Percentiles rank a stretch among this genome's conserved stretches.
These are phyloP conservation scores for Drosophila guanche DNA, from an alignment of 1,140 invertebrate genomes.

Conservation along the genomic window DNA sequence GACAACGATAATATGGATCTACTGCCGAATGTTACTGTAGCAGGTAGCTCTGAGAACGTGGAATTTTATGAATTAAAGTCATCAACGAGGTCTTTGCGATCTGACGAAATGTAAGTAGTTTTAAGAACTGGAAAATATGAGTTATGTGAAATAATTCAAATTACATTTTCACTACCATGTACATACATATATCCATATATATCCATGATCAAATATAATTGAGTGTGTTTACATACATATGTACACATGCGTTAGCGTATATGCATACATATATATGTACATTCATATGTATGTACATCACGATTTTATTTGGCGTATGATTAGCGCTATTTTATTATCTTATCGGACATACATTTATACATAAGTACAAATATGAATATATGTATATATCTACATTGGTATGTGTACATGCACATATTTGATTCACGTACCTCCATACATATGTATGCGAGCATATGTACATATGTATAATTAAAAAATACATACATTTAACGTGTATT, in stretches of 20 bases:
- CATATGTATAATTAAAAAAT: background rate
- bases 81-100: conserved; percentile 34
- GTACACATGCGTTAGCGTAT: background rate
- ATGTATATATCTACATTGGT: background rate
- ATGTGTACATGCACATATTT: background rate
- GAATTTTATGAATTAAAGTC: conserved; percentile 42
- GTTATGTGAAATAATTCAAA: too few species aligned
- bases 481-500: too few species aligned
- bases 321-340: conserved; percentile 34
- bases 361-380: background rate
- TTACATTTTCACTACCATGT: too few species aligned
- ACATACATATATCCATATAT: background rate
- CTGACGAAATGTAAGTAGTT: conserved; percentile 35
- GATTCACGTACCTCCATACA: background rate
- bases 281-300: background rate
- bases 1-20: conserved; percentile 38
- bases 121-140: too few species aligned
- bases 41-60: conserved; percentile 33
- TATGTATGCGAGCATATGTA: background rate
- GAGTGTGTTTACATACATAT: background rate
- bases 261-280: background rate
- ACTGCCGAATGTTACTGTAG: conserved; percentile 31
- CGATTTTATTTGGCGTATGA: conserved; percentile 29
- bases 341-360: conserved; percentile 26
- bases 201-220: background rate